Conservation (phyloP, 2,888 invertebrate species). For the Baccha elongata region DNA sequence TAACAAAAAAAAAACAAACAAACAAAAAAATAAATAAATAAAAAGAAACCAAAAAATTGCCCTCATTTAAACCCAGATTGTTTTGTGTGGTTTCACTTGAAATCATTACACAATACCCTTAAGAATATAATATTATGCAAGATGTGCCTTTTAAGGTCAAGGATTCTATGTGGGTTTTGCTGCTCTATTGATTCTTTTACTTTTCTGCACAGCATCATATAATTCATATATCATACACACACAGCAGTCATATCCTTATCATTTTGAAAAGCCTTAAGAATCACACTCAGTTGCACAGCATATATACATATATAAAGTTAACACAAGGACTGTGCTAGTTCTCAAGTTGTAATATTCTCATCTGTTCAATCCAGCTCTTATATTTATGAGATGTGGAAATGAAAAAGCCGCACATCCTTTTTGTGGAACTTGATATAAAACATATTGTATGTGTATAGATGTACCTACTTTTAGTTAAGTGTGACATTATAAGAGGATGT, state of each 20-base stretch:
- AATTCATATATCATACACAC: background rate
- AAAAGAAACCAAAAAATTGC: too few species aligned
- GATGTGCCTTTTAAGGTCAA: constrained; percentile 42
- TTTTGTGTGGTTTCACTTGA: constrained; percentile 15
- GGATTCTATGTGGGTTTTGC: constrained; percentile 21
- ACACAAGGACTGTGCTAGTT: constrained; percentile 51
- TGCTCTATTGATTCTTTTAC: background rate
- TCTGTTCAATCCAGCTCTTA: constrained; percentile 44
- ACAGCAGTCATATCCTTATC: constrained; percentile 20
- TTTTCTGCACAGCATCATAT: background rate
- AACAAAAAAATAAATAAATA: too few species aligned
- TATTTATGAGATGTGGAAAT: constrained; percentile 69
- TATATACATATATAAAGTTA: background rate
- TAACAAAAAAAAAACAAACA: background rate
- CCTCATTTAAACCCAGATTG: constrained; percentile 14
- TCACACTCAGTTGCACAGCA: constrained; percentile 19
- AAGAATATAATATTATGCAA: constrained; percentile 32
- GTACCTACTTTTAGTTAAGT: constrained; percentile 13
- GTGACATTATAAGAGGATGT: constrained; percentile 30
- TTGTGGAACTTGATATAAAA: background rate
- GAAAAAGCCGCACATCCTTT: constrained; percentile 58
- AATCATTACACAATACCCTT: constrained; percentile 33
- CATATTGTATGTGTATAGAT: background rate
- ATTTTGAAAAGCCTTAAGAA: constrained; percentile 41
- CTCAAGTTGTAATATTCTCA: constrained; percentile 55